phyloP scores from a whole-genome alignment of 1,140 invertebrate species.

The Drosophila athabasca region DNA sequence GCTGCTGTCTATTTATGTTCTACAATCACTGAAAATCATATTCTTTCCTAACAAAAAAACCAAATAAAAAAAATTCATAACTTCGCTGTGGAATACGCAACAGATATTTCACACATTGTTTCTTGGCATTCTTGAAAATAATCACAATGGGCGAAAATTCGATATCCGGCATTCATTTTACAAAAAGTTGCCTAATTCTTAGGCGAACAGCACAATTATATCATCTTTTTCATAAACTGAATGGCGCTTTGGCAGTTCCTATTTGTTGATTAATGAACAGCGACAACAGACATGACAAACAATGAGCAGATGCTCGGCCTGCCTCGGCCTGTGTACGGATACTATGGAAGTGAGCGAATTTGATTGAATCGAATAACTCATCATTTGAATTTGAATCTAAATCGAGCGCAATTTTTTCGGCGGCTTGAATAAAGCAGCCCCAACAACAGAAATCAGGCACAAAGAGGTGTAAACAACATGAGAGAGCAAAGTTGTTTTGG shows the following conservation, averaged over 20 bases:
- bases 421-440: slow-evolving; percentile 41
- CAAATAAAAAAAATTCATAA: too few species aligned
- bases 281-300: slow-evolving; percentile 44
- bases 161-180: slow-evolving; percentile 73
- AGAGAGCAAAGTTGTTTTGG: slow-evolving; percentile 34
- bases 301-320: slow-evolving; percentile 47
- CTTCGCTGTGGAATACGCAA: too few species aligned
- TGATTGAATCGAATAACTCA: slow-evolving; percentile 61
- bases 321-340: slow-evolving; percentile 15
- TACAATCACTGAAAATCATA: too few species aligned
- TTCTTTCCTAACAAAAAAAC: too few species aligned
- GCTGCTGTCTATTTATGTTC: too few species aligned
- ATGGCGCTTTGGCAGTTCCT: slow-evolving; percentile 63
- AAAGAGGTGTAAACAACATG: slow-evolving; percentile 49
- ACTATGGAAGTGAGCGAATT: slow-evolving; percentile 46
- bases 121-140: slow-evolving; percentile 9
- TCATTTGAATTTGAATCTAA: slow-evolving; percentile 58
- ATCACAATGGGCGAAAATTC: slow-evolving; percentile 12
- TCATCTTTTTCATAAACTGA: slow-evolving; percentile 53
- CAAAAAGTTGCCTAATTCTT: slow-evolving; percentile 56
- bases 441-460: slow-evolving; percentile 15
- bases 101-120: not conserved
- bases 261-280: slow-evolving; percentile 70
- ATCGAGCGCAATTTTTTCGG: slow-evolving; percentile 38
- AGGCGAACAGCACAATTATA: slow-evolving; percentile 59